A percentile compares a stretch with the other conserved stretches of the same genome.
These are phyloP conservation scores for Pseudorasbora parva DNA, from an alignment of 2,113 vertebrate species.

Conservation along the genomic window DNA sequence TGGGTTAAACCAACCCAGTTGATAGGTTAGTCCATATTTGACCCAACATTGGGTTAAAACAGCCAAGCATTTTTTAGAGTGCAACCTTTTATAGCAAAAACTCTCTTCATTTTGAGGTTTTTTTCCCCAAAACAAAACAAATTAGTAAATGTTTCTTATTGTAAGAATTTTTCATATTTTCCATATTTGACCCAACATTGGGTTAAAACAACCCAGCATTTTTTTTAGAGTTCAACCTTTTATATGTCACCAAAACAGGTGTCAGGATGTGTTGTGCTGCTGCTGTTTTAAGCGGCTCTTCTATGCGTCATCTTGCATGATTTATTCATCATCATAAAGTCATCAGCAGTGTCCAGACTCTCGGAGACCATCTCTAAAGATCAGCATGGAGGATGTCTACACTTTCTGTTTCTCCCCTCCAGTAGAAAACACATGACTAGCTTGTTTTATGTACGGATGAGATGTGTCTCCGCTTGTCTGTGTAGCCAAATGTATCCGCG, in stretches of 20 bases:
- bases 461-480: background rate
- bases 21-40: too few species aligned
- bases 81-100: too few species aligned
- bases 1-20: too few species aligned
- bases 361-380: background rate
- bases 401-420: background rate
- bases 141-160: too few species aligned
- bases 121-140: too few species aligned
- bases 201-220: too few species aligned
- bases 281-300: background rate
- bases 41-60: too few species aligned
- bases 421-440: background rate
- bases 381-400: background rate
- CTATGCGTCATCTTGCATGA: background rate
- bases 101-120: too few species aligned
- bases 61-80: too few species aligned
- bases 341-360: background rate
- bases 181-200: too few species aligned
- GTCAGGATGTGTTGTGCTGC: background rate
- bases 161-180: too few species aligned
- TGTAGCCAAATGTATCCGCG: background rate
- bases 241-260: background rate
- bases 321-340: constrained; percentile 4
- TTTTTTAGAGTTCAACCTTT: too few species aligned
- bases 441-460: background rate